Conservation (phyloP, 2,797 vertebrate genomes). For the Lithobates pipiens region DNA sequence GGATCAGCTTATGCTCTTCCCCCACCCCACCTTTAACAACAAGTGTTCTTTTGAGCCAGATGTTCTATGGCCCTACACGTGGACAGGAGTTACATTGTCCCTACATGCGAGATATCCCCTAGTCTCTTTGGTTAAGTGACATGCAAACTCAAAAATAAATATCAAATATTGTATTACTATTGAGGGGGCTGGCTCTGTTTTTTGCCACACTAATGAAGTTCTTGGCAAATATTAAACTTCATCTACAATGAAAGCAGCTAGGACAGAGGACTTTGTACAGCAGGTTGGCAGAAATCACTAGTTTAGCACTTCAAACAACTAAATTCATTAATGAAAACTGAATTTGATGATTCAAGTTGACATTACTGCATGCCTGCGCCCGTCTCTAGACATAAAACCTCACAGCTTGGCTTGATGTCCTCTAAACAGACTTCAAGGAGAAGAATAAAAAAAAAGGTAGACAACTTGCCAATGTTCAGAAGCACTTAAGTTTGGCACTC, state of each 20-base stretch:
- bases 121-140: too few relatives aligned
- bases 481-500: constrained; percentile 38
- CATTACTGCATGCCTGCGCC: not conserved
- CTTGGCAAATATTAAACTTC: too few relatives aligned
- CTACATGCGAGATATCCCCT: too few relatives aligned
- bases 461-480: constrained; percentile 29
- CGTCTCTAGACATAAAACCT: constrained; percentile 8
- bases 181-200: too few relatives aligned
- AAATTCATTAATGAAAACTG: constrained; percentile 3
- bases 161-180: too few relatives aligned
- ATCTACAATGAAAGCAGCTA: not conserved
- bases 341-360: not conserved
- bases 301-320: not conserved
- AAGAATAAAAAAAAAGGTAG: constrained; percentile 26
- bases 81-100: too few relatives aligned
- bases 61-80: too few relatives aligned
- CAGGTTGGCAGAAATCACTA: not conserved
- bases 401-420: constrained; percentile 28
- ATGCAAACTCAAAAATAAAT: too few relatives aligned
- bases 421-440: constrained; percentile 48
- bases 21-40: too few relatives aligned
- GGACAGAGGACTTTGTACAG: not conserved
- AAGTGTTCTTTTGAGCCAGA: too few relatives aligned
- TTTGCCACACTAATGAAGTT: too few relatives aligned
- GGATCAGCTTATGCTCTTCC: too few relatives aligned